Evolutionary conservation across 1,140 invertebrate genomes (phyloP).

Genomic region (Trichonephila clavata): DNA sequence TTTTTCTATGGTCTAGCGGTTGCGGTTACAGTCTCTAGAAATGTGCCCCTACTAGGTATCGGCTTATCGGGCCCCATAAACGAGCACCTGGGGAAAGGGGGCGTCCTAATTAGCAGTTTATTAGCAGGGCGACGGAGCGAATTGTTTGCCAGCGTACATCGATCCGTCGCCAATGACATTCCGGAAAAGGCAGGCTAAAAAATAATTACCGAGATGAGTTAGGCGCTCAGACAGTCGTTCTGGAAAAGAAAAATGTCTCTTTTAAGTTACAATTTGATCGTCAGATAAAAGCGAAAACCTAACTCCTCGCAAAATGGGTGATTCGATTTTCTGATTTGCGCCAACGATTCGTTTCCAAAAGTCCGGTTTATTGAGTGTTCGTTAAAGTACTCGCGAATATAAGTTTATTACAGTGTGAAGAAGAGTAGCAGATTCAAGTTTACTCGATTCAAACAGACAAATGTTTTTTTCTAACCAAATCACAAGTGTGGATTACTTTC

Average conservation of each 20-base stretch:
- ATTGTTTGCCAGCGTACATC: background rate
- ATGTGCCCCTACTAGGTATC: background rate
- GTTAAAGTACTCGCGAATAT: too few relatives aligned
- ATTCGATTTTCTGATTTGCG: too few relatives aligned
- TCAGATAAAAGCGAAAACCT: too few relatives aligned
- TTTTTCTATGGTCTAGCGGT: background rate
- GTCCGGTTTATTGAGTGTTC: too few relatives aligned
- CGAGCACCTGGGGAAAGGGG: conserved; percentile 4
- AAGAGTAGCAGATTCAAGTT: too few relatives aligned
- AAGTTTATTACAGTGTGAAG: too few relatives aligned
- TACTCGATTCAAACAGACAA: too few relatives aligned
- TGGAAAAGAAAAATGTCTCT: background rate
- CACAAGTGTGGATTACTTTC: too few relatives aligned
- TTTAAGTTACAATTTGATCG: too few relatives aligned
- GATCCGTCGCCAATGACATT: background rate
- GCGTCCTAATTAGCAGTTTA: conserved; percentile 10
- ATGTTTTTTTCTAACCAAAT: too few relatives aligned
- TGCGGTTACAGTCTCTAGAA: background rate
- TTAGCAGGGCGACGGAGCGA: background rate
- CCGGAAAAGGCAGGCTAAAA: background rate
- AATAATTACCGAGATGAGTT: background rate
- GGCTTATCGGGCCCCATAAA: conserved; percentile 7
- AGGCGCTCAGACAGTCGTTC: background rate
- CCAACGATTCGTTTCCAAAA: too few relatives aligned
- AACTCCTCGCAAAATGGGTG: too few relatives aligned